phyloP scores from a whole-genome alignment of 2,113 vertebrate species.

The Vulpes lagopus region DNA sequence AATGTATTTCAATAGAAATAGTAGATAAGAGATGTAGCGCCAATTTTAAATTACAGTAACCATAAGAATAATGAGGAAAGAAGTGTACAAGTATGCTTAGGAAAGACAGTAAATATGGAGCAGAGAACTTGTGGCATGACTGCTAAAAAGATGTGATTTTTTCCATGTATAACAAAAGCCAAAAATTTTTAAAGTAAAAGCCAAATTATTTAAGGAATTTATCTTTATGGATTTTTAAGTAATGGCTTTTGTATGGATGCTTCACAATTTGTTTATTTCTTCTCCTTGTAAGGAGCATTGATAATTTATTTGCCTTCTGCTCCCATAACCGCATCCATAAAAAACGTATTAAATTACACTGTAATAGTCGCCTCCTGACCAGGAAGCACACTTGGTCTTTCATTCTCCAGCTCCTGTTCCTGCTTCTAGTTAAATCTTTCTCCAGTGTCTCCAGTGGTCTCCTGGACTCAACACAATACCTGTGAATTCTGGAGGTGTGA shows the following conservation, averaged over 20 bases:
- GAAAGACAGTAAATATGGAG: background rate
- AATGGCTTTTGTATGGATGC: too few relatives aligned
- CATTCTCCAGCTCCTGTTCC: background rate
- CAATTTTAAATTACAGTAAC: conserved; percentile 25
- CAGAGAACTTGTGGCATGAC: background rate
- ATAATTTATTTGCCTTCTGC: background rate
- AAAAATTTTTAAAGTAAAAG: background rate
- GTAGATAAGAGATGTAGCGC: background rate
- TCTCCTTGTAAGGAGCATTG: background rate
- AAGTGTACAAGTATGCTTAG: background rate
- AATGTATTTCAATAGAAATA: background rate
- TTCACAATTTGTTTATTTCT: background rate
- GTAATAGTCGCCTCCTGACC: background rate
- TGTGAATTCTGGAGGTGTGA: background rate
- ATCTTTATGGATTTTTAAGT: background rate
- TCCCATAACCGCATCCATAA: background rate
- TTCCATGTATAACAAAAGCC: background rate
- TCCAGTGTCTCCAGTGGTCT: background rate
- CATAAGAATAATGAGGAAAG: background rate
- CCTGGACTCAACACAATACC: background rate
- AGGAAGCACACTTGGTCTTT: background rate
- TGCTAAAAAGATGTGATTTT: background rate
- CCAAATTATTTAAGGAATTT: background rate
- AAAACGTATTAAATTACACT: conserved; percentile 17
- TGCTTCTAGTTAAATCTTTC: background rate